Base-by-base conservation (phyloP, 2,888 invertebrate species). In the Brachynemurus nebulosus region DNA sequence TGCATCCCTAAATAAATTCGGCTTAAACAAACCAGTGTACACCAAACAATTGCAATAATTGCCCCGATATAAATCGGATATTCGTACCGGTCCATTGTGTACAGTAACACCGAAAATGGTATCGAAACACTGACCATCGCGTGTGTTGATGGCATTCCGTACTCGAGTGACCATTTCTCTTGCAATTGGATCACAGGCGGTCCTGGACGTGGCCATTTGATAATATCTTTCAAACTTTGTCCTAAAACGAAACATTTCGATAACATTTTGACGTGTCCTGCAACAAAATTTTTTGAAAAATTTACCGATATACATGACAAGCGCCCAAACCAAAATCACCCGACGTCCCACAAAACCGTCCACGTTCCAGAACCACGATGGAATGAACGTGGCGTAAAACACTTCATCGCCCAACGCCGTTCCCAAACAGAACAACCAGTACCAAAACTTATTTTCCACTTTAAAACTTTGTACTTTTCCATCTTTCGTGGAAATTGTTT, bases 91-190 rank as follows among this genome's bases (percentile, higher is more conserved):
- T 81, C 74, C 63, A 80, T 74, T 2, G 89, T 88, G 56, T 83
- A 86, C 45, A 86, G 65, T 44, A 91, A 64, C 42, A 90, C 76
- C 1, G 88, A 82, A 62, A 89, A 86, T 30, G 92, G 92, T 54
- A 92, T 84, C 1, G 86, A 83, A 12, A 88, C 76, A 1, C 84
- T 88, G 30, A 89, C 85, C 86, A 91, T 89, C 6, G 91, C 90
- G 64, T 92, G 92, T 1, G 92, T 92, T 11, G 91, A 92, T 2
- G 93, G 92, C 88, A 93, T 90, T 11, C 92, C 92, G 67, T 90
- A 92, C 60, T 93, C 93, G 53, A 86, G 66, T 2, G 84, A 80
- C 86, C 91, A 93, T 66, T 90, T 86, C 37, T 76, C 74, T 60
- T 92, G 91, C 35, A 93, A 63, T 53, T 85, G 76, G 48, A 82